Evolutionary conservation across 2,113 vertebrate genomes (phyloP).

Genomic region (Sula dactylatra): DNA sequence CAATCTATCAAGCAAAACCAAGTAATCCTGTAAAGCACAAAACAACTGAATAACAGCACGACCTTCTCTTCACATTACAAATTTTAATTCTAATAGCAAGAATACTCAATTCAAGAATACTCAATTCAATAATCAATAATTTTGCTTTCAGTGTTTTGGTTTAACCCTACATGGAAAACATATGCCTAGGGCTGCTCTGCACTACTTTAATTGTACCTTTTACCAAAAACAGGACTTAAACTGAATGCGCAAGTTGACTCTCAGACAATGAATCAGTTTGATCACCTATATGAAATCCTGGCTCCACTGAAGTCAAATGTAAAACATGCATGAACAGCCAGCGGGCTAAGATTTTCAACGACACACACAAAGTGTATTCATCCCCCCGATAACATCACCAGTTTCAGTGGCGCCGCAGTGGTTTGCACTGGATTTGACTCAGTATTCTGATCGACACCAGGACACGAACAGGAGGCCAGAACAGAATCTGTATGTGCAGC

Average conservation of each 20-base stretch:
- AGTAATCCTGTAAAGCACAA: background rate
- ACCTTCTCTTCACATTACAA: background rate
- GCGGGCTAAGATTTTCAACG: background rate
- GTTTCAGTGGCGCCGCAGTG: background rate
- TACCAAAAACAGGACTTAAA: background rate
- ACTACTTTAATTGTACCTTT: background rate
- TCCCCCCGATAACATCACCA: rapidly evolving
- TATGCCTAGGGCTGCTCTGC: background rate
- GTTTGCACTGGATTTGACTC: background rate
- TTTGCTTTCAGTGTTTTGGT: background rate
- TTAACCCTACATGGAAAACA: background rate
- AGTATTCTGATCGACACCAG: background rate
- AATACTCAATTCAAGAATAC: background rate
- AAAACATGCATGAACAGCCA: background rate
- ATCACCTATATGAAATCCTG: background rate
- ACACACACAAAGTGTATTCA: background rate
- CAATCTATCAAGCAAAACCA: background rate
- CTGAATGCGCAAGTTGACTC: background rate
- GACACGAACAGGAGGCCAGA: background rate
- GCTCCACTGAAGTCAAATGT: background rate
- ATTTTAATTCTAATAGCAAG: background rate
- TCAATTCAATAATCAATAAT: background rate
- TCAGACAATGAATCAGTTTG: background rate
- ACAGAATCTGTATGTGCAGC: background rate
- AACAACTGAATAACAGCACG: background rate